These are phyloP conservation scores for Oryzaephilus surinamensis DNA, from an alignment of 1,140 invertebrate species.

Conservation along the genomic window DNA sequence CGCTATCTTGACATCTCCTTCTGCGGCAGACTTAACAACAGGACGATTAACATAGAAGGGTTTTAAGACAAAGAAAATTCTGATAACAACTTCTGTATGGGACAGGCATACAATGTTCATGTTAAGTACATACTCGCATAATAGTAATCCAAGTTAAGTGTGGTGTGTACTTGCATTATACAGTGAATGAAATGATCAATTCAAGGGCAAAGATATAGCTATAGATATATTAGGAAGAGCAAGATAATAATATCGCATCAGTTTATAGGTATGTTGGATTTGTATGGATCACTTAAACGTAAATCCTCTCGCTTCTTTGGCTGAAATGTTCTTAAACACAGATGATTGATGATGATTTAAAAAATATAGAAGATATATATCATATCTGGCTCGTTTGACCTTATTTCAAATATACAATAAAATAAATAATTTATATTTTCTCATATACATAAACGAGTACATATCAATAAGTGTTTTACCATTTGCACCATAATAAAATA, in stretches of 20 bases:
- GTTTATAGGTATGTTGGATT: background rate
- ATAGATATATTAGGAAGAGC: background rate
- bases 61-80: constrained; percentile 16
- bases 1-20: too few species aligned
- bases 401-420: too few species aligned
- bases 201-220: constrained; percentile 10
- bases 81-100: constrained; percentile 16
- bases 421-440: too few species aligned
- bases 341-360: background rate
- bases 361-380: background rate
- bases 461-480: too few species aligned
- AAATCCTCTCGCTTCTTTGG: too few species aligned
- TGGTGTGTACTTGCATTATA: constrained; percentile 4
- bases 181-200: constrained; percentile 8
- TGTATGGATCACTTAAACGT: background rate
- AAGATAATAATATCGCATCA: background rate
- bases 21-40: constrained; percentile 25
- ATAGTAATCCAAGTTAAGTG: constrained; percentile 7
- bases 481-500: too few species aligned
- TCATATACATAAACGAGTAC: too few species aligned
- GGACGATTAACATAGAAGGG: constrained; percentile 20
- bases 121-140: constrained; percentile 16
- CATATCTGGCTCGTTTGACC: too few species aligned
- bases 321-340: too few species aligned
- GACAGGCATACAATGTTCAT: constrained; percentile 16